A percentile compares a stretch with the other conserved stretches of the same genome.
Conservation (phyloP, 2,113 vertebrate species). For the Poecile atricapillus region DNA sequence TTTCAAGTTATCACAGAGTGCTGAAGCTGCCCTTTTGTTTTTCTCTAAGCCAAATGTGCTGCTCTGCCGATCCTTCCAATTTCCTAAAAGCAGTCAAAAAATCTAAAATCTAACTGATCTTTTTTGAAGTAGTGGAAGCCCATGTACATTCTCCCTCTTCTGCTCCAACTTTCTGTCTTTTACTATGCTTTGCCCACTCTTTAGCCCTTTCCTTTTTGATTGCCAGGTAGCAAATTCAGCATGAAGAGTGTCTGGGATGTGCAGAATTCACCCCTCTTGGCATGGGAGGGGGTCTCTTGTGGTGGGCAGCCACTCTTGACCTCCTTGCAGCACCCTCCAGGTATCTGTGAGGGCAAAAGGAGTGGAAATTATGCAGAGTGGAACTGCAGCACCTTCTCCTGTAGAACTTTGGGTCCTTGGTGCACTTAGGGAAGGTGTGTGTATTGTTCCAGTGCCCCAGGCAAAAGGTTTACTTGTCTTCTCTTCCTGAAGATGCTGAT, state of each 20-base stretch:
- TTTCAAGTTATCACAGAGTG: background rate
- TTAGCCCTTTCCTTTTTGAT: background rate
- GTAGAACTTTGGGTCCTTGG: background rate
- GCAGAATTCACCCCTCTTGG: background rate
- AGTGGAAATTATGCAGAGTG: background rate
- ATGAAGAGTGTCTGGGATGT: background rate
- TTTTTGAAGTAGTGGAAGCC: background rate
- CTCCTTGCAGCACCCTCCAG: background rate
- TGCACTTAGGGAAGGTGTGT: background rate
- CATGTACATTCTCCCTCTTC: background rate
- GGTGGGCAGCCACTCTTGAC: background rate
- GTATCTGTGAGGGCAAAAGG: background rate
- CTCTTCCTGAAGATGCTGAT: background rate
- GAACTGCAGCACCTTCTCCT: background rate
- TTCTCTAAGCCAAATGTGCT: background rate
- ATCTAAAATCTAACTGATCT: background rate
- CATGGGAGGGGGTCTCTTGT: background rate
- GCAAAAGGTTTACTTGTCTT: background rate
- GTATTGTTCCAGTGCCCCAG: background rate
- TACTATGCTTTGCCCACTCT: background rate
- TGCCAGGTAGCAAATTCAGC: slow-evolving; percentile 20
- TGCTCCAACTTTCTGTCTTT: background rate
- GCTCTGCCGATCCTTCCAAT: background rate
- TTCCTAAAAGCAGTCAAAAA: background rate
- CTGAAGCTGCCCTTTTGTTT: background rate